Evolutionary conservation across 2,888 invertebrate genomes (phyloP), one percentile per base, ranked within the genome.

Genomic region (Hipparchia semele): DNA sequence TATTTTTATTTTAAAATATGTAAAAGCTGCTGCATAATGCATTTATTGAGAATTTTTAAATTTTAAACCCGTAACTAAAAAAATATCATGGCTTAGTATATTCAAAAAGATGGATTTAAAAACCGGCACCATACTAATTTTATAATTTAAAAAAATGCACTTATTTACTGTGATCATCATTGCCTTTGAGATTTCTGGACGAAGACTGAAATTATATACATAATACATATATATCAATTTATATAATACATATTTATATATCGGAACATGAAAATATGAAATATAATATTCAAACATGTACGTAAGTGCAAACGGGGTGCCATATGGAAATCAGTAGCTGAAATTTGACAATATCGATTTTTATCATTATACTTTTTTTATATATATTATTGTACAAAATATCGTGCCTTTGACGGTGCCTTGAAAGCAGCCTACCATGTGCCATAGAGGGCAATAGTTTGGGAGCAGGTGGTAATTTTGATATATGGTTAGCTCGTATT

Each of bases 141-240:
- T 68, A 69, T 64, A 64, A 59, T 23, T 58, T 33, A 68, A 68
- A 71, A 65, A 46, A 64, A 59, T 73, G 71, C 68, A 75, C 56
- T 81, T 82, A 83, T 84, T 83, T 84, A 87, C 91, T 92, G 92
- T 92, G 92, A 92, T 92, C 84, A 83, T 83, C 84, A 85, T 88
- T 89, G 90, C 90, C 90, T 89, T 90, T 91, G 91, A 92, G 92
- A 92, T 92, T 92, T 92, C 88, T 91, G 90, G 89, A 88, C 80
- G 88, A 92, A 92, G 92, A 93, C 93, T 93, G 92, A 91, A 85
- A 84, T 83, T 85, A 86, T 49, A 85, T 84, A 53, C 2, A 33
- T 78, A 75, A 73, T 79, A 23, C 23, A 23, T 79, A 78, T 80
- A 75, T 81, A 84, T 83, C 79, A 49, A 49, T 49, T 49, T 49